Evolutionary conservation across 2,888 invertebrate genomes (phyloP).

Genomic region (Lydus trimaculatus): DNA sequence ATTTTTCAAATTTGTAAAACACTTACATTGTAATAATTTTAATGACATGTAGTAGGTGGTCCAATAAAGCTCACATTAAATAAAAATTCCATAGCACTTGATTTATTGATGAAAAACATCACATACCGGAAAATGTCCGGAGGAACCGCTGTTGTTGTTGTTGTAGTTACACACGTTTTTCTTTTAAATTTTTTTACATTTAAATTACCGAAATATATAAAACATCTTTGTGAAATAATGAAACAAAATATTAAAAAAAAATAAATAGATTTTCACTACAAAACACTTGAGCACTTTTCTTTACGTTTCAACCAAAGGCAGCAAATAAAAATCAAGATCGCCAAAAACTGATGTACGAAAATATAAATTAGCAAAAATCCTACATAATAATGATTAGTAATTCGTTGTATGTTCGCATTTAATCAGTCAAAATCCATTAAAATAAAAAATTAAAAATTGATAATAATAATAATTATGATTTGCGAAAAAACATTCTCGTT

Average conservation of each 20-base stretch:
- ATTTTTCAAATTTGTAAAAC: conserved; percentile 22
- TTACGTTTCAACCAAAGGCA: not conserved
- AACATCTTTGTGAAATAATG: too few relatives aligned
- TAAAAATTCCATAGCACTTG: conserved; percentile 52
- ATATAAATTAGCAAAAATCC: not conserved
- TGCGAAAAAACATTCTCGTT: conserved; percentile 31
- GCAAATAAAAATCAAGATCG: conserved; percentile 17
- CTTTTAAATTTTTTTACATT: not conserved
- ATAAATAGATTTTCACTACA: not conserved
- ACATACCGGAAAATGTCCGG: conserved; percentile 34
- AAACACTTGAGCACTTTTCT: not conserved
- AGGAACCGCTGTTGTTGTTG: conserved; percentile 2
- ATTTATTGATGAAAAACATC: conserved; percentile 50
- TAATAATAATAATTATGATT: conserved; percentile 40
- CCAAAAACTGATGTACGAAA: conserved; percentile 34
- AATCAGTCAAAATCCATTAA: conserved; percentile 33
- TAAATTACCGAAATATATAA: too few relatives aligned
- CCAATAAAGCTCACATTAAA: conserved; percentile 52
- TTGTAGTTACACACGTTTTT: conserved; percentile 31
- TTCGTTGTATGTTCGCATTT: conserved; percentile 4
- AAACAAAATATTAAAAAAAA: too few relatives aligned
- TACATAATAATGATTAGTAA: not conserved
- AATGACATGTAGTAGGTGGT: conserved; percentile 57
- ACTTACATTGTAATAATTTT: conserved; percentile 56
- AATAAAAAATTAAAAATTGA: conserved; percentile 32